Percentiles rank a stretch among this genome's conserved stretches.
These are phyloP conservation scores for Anguilla obscura DNA, from an alignment of 2,797 vertebrate genomes.

Conservation along the genomic window DNA sequence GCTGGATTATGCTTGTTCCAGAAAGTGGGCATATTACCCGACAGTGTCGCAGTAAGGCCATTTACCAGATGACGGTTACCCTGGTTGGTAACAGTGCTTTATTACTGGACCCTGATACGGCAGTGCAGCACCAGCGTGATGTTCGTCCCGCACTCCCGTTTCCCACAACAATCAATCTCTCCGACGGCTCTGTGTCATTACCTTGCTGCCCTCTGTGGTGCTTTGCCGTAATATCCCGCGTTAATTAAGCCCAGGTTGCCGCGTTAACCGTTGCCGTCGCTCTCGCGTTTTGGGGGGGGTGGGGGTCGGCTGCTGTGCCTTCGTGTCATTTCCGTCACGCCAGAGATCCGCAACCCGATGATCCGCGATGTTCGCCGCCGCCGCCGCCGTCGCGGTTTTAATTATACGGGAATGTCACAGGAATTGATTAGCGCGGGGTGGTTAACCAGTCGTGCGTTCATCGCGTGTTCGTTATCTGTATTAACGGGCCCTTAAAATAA, in stretches of 20 bases:
- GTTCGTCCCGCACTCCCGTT: slow-evolving; percentile 25
- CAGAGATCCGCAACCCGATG: background rate
- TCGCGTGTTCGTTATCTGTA: slow-evolving; percentile 1
- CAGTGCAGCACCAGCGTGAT: background rate
- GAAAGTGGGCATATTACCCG: background rate
- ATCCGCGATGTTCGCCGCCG: background rate
- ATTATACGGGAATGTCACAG: background rate
- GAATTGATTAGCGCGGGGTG: background rate
- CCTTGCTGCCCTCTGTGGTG: slow-evolving; percentile 37
- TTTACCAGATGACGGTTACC: background rate
- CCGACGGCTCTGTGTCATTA: slow-evolving; percentile 19
- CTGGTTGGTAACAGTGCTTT: background rate
- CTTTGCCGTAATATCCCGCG: slow-evolving; percentile 41
- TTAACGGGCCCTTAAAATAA: slow-evolving; percentile 16
- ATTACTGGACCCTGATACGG: background rate
- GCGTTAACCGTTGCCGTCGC: background rate
- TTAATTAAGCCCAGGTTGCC: slow-evolving; percentile 40
- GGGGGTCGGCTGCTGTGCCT: too few relatives aligned
- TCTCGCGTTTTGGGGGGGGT: background rate
- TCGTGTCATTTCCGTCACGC: background rate
- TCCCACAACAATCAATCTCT: slow-evolving; percentile 47
- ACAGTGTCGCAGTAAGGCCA: background rate
- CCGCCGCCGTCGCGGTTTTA: background rate
- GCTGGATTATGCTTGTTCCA: background rate
- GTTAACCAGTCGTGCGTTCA: background rate